These are phyloP conservation scores for Peucedramus taeniatus DNA, from an alignment of 2,113 vertebrate species.

Conservation along the genomic window DNA sequence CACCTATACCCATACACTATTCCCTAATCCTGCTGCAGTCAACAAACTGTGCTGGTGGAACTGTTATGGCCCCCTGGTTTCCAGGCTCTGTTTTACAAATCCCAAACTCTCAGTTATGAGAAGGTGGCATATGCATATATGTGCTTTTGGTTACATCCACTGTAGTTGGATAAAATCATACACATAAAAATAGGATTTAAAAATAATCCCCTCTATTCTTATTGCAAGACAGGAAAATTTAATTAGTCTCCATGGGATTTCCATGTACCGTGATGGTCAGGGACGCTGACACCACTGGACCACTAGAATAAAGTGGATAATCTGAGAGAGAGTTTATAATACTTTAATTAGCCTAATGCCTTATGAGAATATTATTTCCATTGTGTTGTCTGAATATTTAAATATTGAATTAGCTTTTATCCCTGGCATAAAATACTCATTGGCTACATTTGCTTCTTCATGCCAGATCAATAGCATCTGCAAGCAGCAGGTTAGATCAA, in stretches of 20 bases:
- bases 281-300: not conserved
- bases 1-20: not conserved
- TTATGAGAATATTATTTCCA: not conserved
- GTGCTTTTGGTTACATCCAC: not conserved
- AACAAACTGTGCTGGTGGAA: not conserved
- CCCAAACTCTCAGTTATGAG: not conserved
- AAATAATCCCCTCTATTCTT: slow-evolving; percentile 1
- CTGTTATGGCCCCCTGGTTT: not conserved
- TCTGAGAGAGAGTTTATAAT: not conserved
- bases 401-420: slow-evolving; percentile 21
- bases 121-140: not conserved
- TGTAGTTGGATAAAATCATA: not conserved
- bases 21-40: not conserved
- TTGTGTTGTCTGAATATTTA: not conserved
- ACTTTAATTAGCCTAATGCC: not conserved
- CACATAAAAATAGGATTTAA: not conserved
- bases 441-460: not conserved
- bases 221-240: not conserved
- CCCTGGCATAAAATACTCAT: not conserved
- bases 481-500: not conserved
- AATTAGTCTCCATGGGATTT: slow-evolving; percentile 29
- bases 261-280: not conserved
- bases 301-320: slow-evolving; percentile 11
- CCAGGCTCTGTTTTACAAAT: not conserved
- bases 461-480: not conserved